Percentiles rank a stretch among this genome's conserved stretches.
phyloP scores from a whole-genome alignment of 37 sponge, comb jelly and placozoan genomes.

The Hexactinellida sp. region DNA sequence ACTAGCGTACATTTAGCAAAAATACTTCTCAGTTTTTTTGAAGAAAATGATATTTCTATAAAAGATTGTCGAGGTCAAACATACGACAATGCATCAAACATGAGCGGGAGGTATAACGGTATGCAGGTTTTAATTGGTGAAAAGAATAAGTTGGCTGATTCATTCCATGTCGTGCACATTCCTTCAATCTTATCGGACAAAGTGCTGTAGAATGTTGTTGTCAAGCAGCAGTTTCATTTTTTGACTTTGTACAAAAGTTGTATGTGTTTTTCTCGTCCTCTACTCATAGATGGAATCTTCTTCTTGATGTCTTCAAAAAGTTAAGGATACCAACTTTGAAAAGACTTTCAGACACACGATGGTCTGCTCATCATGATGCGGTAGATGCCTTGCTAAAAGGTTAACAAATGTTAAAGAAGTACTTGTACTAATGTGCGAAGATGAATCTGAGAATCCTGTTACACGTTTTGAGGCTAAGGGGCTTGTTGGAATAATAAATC shows the following conservation, averaged over 20 bases:
- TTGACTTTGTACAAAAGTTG: background rate
- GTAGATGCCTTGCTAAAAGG: background rate
- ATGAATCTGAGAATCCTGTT: background rate
- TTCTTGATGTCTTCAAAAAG: background rate
- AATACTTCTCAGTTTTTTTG: background rate
- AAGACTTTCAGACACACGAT: background rate
- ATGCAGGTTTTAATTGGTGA: background rate
- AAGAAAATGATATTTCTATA: background rate
- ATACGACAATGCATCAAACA: background rate
- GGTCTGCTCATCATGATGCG: background rate
- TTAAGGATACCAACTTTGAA: background rate
- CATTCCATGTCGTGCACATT: background rate
- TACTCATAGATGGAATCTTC: background rate
- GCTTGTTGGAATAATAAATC: background rate
- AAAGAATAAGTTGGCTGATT: background rate
- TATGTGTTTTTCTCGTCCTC: background rate
- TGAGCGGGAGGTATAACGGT: background rate
- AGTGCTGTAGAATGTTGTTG: background rate
- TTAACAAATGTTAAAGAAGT: background rate
- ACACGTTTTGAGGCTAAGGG: background rate
- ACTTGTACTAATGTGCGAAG: background rate
- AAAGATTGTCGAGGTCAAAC: background rate
- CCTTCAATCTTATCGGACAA: background rate
- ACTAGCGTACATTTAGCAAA: background rate
- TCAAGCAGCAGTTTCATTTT: background rate